A percentile compares a stretch with the other conserved stretches of the same genome.
phyloP scores from a whole-genome alignment of 2,797 vertebrate species.

The Carduelis carduelis region DNA sequence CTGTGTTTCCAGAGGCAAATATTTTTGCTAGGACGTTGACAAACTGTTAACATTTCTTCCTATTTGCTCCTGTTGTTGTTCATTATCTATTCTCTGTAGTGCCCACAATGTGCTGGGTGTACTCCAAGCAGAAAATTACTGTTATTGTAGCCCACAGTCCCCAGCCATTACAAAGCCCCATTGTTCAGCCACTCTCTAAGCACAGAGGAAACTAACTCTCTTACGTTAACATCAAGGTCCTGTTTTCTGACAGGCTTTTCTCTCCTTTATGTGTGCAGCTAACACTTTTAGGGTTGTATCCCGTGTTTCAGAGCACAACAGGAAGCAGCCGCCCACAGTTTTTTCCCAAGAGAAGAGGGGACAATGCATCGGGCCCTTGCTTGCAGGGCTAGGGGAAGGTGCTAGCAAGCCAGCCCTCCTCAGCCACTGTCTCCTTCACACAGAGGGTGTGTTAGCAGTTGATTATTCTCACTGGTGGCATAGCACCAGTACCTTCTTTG shows the following conservation, averaged over 20 bases:
- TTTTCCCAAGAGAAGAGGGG: not conserved
- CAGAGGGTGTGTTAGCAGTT: not conserved
- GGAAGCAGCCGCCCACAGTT: not conserved
- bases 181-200: constrained; percentile 26
- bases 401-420: not conserved
- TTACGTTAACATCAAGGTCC: not conserved
- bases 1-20: constrained; percentile 40
- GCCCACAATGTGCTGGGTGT: constrained; percentile 34
- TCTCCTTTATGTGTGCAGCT: not conserved
- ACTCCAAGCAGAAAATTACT: constrained; percentile 54
- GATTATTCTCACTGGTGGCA: not conserved
- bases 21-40: constrained; percentile 23
- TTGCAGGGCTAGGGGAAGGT: not conserved
- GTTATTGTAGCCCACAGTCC: constrained; percentile 27
- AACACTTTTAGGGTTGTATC: not conserved
- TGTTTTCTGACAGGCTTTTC: not conserved
- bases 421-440: not conserved
- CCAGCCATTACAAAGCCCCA: not conserved
- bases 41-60: constrained; percentile 30
- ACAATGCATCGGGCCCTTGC: not conserved
- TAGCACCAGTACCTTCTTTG: not conserved
- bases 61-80: constrained; percentile 21
- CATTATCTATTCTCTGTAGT: constrained; percentile 35
- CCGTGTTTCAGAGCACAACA: not conserved
- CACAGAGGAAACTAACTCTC: constrained; percentile 15